Conservation (phyloP, 2,113 vertebrate species). For the Ceratotherium simum region DNA sequence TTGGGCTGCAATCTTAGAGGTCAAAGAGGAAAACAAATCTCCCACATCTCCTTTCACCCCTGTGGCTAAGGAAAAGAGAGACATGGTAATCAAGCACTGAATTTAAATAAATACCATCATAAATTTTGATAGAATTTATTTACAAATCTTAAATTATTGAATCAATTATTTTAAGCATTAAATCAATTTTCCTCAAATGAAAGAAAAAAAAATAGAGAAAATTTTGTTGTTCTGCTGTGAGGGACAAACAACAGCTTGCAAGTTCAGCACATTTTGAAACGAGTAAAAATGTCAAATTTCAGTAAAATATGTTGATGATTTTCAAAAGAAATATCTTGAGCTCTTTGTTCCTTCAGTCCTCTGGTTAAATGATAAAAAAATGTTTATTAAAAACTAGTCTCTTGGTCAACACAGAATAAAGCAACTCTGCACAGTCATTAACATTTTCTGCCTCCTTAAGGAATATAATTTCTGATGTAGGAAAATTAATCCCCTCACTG, state of each 20-base stretch:
- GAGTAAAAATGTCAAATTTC: constrained; percentile 39
- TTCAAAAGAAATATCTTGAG: constrained; percentile 48
- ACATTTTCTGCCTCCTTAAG: not conserved
- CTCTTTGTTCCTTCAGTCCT: not conserved
- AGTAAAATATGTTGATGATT: not conserved
- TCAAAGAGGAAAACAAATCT: not conserved
- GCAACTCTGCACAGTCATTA: not conserved
- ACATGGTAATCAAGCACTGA: not conserved
- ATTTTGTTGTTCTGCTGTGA: constrained; percentile 34
- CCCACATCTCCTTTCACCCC: not conserved
- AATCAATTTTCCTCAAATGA: not conserved
- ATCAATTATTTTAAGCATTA: not conserved
- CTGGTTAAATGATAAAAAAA: not conserved
- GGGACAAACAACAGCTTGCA: constrained; percentile 62
- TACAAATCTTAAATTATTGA: constrained; percentile 55
- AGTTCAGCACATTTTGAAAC: constrained; percentile 59
- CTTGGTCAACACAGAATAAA: not conserved
- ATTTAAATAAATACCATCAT: not conserved
- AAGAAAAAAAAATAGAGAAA: constrained; percentile 62
- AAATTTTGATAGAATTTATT: not conserved
- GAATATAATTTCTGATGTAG: not conserved
- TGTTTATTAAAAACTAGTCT: not conserved
- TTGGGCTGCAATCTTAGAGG: not conserved
- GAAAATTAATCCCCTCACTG: not conserved
- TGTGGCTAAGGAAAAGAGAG: not conserved